A percentile compares a stretch with the other conserved stretches of the same genome.
These are phyloP conservation scores for Mesocentrotus franciscanus DNA, from an alignment of 53 echinoderm and acorn worm species.

Conservation along the genomic window DNA sequence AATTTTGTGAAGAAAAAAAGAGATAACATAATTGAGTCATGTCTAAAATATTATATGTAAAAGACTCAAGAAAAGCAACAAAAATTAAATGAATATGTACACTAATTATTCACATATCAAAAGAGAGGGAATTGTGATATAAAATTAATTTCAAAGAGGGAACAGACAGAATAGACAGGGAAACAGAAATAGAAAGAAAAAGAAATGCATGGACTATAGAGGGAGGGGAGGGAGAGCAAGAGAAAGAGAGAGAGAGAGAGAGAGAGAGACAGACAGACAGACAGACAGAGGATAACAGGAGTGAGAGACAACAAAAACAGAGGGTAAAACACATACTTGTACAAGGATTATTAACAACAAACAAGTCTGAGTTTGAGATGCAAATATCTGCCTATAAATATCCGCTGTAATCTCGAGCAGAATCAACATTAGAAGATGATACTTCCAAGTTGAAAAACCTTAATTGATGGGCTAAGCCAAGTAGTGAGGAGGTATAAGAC, in stretches of 20 bases:
- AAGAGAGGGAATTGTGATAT: background rate
- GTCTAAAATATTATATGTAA: background rate
- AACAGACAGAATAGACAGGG: background rate
- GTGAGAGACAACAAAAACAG: no score
- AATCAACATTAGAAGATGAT: background rate
- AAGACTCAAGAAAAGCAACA: background rate
- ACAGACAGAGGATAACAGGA: no score
- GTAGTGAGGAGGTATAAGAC: background rate
- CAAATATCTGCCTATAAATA: background rate
- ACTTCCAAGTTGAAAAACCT: background rate
- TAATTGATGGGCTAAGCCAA: slow-evolving; percentile 6
- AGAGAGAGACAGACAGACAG: background rate
- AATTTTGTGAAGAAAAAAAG: no score
- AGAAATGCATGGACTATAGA: background rate
- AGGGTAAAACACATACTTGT: background rate
- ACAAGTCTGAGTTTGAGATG: background rate
- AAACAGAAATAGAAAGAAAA: background rate
- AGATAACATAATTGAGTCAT: no score
- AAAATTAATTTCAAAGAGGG: background rate
- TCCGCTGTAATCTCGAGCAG: background rate
- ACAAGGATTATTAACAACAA: background rate
- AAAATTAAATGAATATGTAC: no score
- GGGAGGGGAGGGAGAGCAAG: background rate
- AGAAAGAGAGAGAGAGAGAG: background rate
- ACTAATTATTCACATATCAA: background rate